Conservation (phyloP, 2,797 vertebrate species). For the Lycodopsis pacificus region DNA sequence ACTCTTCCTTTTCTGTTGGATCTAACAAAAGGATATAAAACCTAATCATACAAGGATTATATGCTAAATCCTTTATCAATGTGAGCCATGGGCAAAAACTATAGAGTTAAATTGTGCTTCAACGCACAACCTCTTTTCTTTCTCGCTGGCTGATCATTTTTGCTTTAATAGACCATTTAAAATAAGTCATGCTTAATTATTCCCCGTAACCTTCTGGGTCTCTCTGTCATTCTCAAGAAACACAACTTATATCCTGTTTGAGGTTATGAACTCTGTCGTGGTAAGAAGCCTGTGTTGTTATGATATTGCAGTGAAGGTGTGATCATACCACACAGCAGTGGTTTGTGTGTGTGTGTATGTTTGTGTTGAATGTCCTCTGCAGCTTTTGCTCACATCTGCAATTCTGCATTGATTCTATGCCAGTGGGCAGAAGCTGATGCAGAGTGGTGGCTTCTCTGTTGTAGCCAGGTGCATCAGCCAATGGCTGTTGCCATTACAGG, state of each 20-base stretch:
- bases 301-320: slow-evolving; percentile 49
- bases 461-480: slow-evolving; percentile 65
- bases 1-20: slow-evolving; percentile 34
- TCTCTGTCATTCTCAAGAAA: slow-evolving; percentile 27
- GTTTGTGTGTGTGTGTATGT: slow-evolving; percentile 25
- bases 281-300: slow-evolving; percentile 43
- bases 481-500: slow-evolving; percentile 41
- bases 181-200: slow-evolving; percentile 57
- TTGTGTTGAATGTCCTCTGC: slow-evolving; percentile 53
- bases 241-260: slow-evolving; percentile 22
- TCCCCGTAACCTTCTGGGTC: slow-evolving; percentile 44
- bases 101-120: slow-evolving; percentile 36
- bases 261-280: slow-evolving; percentile 33
- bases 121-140: slow-evolving; percentile 54
- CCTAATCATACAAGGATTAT: slow-evolving; percentile 56
- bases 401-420: slow-evolving; percentile 74
- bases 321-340: slow-evolving; percentile 13
- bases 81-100: slow-evolving; percentile 46
- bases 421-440: slow-evolving; percentile 71
- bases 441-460: slow-evolving; percentile 55
- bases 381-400: slow-evolving; percentile 76
- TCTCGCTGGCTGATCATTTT: slow-evolving; percentile 54
- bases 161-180: slow-evolving; percentile 62
- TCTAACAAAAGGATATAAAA: slow-evolving; percentile 50
- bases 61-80: slow-evolving; percentile 53